Evolutionary conservation across 2,888 invertebrate species (phyloP).

Genomic region (Lamproptera curius): DNA sequence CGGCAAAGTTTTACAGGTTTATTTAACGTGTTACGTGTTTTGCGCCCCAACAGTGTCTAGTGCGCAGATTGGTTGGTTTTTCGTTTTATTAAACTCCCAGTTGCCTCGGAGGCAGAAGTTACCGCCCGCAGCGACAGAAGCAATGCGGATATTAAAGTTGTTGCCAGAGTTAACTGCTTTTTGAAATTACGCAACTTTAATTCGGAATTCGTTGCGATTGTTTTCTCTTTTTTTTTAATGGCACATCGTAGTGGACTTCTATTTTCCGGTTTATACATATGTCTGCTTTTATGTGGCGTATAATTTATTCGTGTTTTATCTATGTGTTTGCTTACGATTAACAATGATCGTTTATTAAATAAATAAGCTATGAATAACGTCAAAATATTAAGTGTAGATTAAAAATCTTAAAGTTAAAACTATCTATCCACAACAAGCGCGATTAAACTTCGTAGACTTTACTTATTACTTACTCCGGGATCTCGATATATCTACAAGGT

Average conservation of each 20-base stretch:
- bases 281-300: no score
- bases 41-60: background rate
- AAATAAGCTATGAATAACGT: no score
- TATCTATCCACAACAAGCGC: no score
- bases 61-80: slow-evolving; percentile 1
- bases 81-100: slow-evolving; percentile 5
- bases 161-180: slow-evolving; percentile 8
- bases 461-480: no score
- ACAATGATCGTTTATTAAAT: no score
- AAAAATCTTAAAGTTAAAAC: no score
- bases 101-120: slow-evolving; percentile 5
- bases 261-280: no score
- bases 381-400: no score
- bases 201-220: slow-evolving; percentile 4
- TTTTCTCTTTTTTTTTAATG: slow-evolving; percentile 10
- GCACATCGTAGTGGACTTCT: background rate
- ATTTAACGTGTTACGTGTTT: slow-evolving; percentile 4
- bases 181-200: slow-evolving; percentile 9
- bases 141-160: slow-evolving; percentile 20
- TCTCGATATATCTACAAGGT: no score
- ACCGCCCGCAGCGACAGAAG: slow-evolving; percentile 3
- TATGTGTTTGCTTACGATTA: no score
- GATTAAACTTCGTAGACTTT: no score
- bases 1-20: slow-evolving; percentile 2
- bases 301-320: no score